A percentile compares a stretch with the other conserved stretches of the same genome.
These are phyloP conservation scores for Himalopsyche kuldschensis DNA, from an alignment of 2,888 invertebrate genomes.

Conservation along the genomic window DNA sequence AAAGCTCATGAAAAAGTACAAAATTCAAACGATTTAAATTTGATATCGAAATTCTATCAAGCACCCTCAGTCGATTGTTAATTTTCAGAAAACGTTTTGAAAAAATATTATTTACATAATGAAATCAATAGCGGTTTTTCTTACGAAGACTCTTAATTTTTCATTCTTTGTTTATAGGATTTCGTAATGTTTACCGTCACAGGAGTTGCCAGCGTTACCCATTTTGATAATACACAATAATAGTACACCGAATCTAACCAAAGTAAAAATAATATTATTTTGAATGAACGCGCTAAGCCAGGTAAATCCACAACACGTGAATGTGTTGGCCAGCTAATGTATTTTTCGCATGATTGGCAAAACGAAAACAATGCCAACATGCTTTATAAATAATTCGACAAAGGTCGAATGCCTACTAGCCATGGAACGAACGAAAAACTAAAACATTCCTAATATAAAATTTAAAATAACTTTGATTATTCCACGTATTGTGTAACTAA, in stretches of 20 bases:
- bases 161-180: background rate
- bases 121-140: no score
- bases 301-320: conserved; percentile 1
- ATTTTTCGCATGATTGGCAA: conserved; percentile 30
- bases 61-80: no score
- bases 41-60: no score
- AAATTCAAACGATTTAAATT: no score
- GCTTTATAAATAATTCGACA: background rate
- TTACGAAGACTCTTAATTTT: no score
- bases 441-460: background rate
- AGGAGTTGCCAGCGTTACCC: background rate
- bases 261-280: background rate
- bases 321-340: conserved; percentile 19
- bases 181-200: background rate
- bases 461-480: no score
- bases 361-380: conserved; percentile 20
- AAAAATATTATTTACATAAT: no score
- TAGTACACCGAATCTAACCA: background rate
- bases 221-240: background rate
- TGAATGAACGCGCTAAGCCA: background rate
- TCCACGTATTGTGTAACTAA: no score
- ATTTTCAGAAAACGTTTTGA: no score
- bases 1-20: no score
- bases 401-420: conserved; percentile 2
- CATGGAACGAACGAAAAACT: background rate